Evolutionary conservation across 1,140 invertebrate species (phyloP), one percentile per base, ranked within the genome.

Genomic region (Pseudoatta argentina): DNA sequence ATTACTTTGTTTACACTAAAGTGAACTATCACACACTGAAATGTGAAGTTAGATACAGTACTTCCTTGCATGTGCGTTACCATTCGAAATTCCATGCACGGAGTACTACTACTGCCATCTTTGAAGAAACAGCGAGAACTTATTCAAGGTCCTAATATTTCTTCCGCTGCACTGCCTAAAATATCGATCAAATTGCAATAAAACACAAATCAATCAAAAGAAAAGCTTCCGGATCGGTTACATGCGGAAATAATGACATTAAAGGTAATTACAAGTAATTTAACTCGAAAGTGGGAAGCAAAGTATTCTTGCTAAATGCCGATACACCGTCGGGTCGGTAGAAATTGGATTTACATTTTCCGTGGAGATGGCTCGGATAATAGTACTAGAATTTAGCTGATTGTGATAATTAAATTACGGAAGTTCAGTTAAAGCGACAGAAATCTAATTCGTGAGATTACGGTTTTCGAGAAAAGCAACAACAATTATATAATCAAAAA

Each of bases 101-200:
- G n/a, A n/a, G n/a, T n/a, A n/a, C n/a, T n/a, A n/a, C n/a, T n/a
- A n/a, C n/a, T n/a, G n/a, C n/a, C n/a, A n/a, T n/a, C n/a, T n/a
- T n/a, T n/a, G n/a, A n/a, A n/a, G n/a, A n/a, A n/a, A n/a, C n/a
- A n/a, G n/a, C n/a, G n/a, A n/a, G n/a, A n/a, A n/a, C n/a, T n/a
- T n/a, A n/a, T n/a, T n/a, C n/a, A n/a, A n/a, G n/a, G n/a, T n/a
- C n/a, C n/a, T n/a, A n/a, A n/a, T n/a, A n/a, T 81, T 89, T 82
- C 82, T 88, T 85, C 88, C 85, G 91, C 86, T 87, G 85, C 66
- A 53, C 79, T 18, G 79, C 24, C 18, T 16, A 0, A 30, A 59
- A 82, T 73, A 2, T 2, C 69, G 18, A 73, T 83, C 55, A 34
- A 55, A n/a, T 24, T 30, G 67, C 79, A 51, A 73, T 61, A 71